A percentile compares a stretch with the other conserved stretches of the same genome.
Conservation (phyloP, 2,797 vertebrate species). For the Sarcoramphus papa region DNA sequence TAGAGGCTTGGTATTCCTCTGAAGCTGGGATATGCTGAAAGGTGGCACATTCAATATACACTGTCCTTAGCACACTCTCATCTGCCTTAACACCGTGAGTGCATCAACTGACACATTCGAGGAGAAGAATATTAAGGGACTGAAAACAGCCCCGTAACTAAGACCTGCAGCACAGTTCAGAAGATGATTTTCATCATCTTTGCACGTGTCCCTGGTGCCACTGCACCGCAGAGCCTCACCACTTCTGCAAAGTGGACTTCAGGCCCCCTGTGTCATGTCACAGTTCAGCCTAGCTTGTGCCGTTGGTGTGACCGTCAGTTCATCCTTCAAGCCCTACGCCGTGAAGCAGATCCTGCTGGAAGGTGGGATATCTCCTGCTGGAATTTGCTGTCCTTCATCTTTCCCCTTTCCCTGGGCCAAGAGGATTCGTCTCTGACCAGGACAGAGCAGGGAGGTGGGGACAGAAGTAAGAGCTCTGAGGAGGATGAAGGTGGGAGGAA, state of each 20-base stretch:
- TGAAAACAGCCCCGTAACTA: neutral
- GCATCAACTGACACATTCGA: accelerated
- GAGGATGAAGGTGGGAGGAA: neutral
- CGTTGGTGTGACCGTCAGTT: neutral
- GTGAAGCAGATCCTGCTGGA: neutral
- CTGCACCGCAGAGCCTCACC: accelerated
- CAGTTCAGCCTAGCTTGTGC: neutral
- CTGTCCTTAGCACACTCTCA: neutral
- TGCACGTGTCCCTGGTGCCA: neutral
- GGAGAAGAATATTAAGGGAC: neutral
- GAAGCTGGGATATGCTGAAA: neutral
- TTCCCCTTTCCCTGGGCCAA: neutral
- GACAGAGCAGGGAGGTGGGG: neutral
- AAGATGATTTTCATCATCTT: neutral
- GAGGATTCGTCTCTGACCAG: neutral
- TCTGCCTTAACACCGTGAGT: neutral
- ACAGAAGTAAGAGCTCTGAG: neutral
- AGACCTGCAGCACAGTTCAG: neutral
- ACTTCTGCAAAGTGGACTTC: neutral
- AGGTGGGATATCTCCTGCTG: neutral
- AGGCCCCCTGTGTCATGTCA: accelerated
- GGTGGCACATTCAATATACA: neutral
- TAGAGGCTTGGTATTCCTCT: neutral
- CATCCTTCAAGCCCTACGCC: accelerated
- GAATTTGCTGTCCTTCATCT: neutral